Evolutionary conservation across 2,113 vertebrate genomes (phyloP).

Genomic region (Calypte anna): DNA sequence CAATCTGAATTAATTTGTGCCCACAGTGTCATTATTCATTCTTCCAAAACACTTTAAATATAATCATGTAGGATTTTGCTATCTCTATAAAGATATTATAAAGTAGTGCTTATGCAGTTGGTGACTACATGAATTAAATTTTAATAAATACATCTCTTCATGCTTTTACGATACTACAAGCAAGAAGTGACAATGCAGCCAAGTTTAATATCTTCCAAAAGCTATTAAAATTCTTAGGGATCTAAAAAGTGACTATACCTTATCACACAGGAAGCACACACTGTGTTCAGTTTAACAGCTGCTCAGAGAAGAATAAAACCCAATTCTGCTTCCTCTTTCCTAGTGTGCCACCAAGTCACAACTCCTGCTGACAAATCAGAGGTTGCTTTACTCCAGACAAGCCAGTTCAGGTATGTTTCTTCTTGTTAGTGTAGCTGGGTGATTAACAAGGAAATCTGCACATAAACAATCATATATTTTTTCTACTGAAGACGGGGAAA

Average conservation of each 20-base stretch:
- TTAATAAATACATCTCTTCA: neutral
- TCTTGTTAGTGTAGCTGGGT: conserved; percentile 2
- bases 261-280: neutral
- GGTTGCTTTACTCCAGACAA: neutral
- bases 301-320: neutral
- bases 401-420: conserved; percentile 1
- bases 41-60: conserved; percentile 8
- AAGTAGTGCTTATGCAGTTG: neutral
- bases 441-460: neutral
- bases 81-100: neutral
- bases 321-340: neutral
- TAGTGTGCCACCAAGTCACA: neutral
- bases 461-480: neutral
- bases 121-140: neutral
- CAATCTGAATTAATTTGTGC: conserved; percentile 57
- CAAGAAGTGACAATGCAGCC: neutral
- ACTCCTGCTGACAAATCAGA: neutral
- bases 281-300: neutral
- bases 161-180: neutral
- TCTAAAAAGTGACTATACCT: neutral
- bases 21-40: conserved; percentile 53
- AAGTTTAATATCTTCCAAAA: neutral
- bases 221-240: neutral
- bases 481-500: neutral
- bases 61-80: neutral